A percentile compares a stretch with the other conserved stretches of the same genome.
These are phyloP conservation scores for Sepioteuthis lessoniana DNA, from an alignment of 2,888 invertebrate genomes.

Conservation along the genomic window DNA sequence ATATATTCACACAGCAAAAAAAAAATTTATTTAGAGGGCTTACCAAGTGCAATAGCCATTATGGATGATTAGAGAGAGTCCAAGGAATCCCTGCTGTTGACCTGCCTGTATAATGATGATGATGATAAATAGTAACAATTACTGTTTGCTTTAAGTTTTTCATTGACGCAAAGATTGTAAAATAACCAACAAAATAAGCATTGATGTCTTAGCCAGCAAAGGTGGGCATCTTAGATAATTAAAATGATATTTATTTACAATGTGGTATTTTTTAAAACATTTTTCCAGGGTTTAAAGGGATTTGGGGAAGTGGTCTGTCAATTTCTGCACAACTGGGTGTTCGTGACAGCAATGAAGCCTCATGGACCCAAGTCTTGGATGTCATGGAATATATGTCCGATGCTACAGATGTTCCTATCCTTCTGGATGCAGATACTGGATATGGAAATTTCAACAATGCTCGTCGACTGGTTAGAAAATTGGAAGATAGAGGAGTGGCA, in stretches of 20 bases:
- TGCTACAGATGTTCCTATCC: slow-evolving; percentile 75
- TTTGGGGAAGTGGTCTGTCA: slow-evolving; percentile 76
- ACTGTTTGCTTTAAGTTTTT: too few relatives aligned
- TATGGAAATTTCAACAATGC: slow-evolving; percentile 77
- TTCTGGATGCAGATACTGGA: slow-evolving; percentile 77
- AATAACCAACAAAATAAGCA: too few relatives aligned
- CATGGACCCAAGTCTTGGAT: slow-evolving; percentile 77
- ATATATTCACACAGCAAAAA: too few relatives aligned
- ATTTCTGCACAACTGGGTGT: slow-evolving; percentile 76
- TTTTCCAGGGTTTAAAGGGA: slow-evolving; percentile 69
- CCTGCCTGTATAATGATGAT: too few relatives aligned
- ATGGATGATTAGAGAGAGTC: too few relatives aligned
- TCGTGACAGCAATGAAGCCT: slow-evolving; percentile 76
- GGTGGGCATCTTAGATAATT: background rate
- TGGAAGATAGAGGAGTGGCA: slow-evolving; percentile 76
- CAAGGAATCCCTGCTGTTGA: too few relatives aligned
- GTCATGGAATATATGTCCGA: slow-evolving; percentile 76
- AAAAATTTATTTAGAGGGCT: too few relatives aligned
- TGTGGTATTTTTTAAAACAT: background rate
- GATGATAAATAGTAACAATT: too few relatives aligned
- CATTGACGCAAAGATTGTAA: too few relatives aligned
- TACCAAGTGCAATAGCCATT: too few relatives aligned
- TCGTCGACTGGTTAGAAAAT: slow-evolving; percentile 74
- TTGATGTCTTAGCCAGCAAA: too few relatives aligned
- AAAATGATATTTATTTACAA: background rate